phyloP scores from a whole-genome alignment of 1,140 invertebrate species.

The Scaptomyza hsui region DNA sequence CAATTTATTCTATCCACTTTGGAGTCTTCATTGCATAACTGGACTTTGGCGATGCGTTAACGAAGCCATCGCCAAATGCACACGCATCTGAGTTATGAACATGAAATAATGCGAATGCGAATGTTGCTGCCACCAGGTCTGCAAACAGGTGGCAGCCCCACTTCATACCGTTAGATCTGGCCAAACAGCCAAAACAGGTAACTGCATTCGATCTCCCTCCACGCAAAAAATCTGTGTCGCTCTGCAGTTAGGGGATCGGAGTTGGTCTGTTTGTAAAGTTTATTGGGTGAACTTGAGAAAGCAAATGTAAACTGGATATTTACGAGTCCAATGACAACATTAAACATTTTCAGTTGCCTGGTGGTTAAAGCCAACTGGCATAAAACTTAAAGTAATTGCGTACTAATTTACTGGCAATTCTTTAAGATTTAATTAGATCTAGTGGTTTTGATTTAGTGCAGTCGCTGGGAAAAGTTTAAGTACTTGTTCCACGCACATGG shows the following conservation, averaged over 20 bases:
- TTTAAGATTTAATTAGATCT: slow-evolving; percentile 57
- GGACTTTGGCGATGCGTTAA: slow-evolving; percentile 79
- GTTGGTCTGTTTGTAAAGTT: slow-evolving; percentile 66
- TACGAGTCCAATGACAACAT: slow-evolving; percentile 20
- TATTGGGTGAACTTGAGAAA: slow-evolving; percentile 74
- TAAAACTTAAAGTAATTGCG: slow-evolving; percentile 17
- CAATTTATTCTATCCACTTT: slow-evolving; percentile 50
- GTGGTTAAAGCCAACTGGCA: no score
- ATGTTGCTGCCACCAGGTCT: slow-evolving; percentile 45
- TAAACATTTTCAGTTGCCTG: not conserved
- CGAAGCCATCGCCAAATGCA: slow-evolving; percentile 60
- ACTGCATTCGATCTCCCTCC: slow-evolving; percentile 11
- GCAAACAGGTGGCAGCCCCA: slow-evolving; percentile 66
- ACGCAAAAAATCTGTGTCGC: slow-evolving; percentile 50
- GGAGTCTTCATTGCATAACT: slow-evolving; percentile 74
- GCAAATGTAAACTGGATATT: slow-evolving; percentile 59
- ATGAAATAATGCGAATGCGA: slow-evolving; percentile 74
- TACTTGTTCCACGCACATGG: slow-evolving; percentile 45
- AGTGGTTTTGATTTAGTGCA: slow-evolving; percentile 22
- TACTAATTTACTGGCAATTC: slow-evolving; percentile 26
- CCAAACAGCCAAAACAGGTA: slow-evolving; percentile 58
- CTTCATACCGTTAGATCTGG: slow-evolving; percentile 59
- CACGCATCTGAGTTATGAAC: slow-evolving; percentile 77
- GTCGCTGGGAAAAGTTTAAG: slow-evolving; percentile 54
- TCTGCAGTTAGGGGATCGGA: no score